phyloP scores from a whole-genome alignment of 2,113 vertebrate genomes.

The Zosterops lateralis region DNA sequence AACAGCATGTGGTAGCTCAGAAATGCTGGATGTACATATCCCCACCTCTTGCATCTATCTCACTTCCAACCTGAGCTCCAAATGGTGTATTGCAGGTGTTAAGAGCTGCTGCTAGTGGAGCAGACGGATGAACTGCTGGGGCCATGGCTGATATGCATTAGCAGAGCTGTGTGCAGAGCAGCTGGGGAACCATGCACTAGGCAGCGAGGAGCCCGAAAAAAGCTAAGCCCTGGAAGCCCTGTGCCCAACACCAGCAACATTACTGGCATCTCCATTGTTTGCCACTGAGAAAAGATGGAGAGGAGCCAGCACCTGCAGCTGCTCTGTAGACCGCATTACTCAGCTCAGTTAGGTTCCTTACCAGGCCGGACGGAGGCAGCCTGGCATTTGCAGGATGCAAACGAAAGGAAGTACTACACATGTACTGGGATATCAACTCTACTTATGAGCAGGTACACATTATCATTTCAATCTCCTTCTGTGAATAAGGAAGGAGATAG shows the following conservation, averaged over 20 bases:
- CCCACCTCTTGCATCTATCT: background rate
- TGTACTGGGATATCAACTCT: background rate
- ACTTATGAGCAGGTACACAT: background rate
- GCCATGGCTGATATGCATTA: background rate
- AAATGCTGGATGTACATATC: background rate
- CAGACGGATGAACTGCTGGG: background rate
- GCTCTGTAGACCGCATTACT: background rate
- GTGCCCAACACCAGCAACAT: background rate
- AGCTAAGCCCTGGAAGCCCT: background rate
- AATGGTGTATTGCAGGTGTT: background rate
- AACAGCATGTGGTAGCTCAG: background rate
- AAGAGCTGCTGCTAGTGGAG: background rate
- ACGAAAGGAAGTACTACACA: conserved; percentile 22
- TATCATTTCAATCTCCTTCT: conserved; percentile 18
- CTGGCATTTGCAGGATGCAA: background rate
- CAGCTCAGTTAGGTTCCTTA: background rate
- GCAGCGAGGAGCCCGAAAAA: fast-evolving
- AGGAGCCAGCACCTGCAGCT: background rate
- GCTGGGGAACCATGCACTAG: fast-evolving
- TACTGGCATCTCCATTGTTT: background rate
- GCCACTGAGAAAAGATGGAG: background rate
- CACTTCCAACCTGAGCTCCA: background rate
- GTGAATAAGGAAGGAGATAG: background rate
- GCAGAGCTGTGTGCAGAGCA: background rate
- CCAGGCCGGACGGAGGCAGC: background rate